phyloP scores from a whole-genome alignment of 2,113 vertebrate genomes.

The Grallaria varia region DNA sequence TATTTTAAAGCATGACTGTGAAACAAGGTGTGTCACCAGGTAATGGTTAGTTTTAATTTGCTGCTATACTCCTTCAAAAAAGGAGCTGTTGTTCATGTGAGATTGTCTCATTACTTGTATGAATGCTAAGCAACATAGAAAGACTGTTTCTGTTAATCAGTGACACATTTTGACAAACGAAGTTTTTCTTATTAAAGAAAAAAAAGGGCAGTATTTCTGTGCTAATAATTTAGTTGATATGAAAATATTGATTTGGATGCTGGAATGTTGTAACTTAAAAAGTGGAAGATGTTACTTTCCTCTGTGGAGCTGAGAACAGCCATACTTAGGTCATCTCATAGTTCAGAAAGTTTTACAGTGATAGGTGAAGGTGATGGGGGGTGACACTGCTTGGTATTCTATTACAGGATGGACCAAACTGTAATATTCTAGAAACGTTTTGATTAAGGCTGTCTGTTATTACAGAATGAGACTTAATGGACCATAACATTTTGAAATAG shows the following conservation, averaged over 20 bases:
- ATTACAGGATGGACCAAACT: neutral
- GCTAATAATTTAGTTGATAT: neutral
- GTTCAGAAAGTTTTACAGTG: neutral
- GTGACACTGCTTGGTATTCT: neutral
- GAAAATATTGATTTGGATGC: neutral
- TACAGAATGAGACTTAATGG: neutral
- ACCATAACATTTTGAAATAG: neutral
- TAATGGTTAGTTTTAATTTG: neutral
- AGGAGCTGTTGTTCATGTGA: neutral
- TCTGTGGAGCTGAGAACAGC: accelerated
- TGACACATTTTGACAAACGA: neutral
- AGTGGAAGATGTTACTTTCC: neutral
- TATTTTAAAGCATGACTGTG: neutral
- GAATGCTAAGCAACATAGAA: neutral
- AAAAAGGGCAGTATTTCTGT: neutral
- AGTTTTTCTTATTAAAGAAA: neutral
- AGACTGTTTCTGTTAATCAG: neutral
- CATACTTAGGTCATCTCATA: neutral
- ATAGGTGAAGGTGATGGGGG: neutral
- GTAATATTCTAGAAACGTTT: neutral
- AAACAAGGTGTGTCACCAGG: neutral
- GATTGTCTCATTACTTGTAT: neutral
- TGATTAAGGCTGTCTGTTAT: neutral
- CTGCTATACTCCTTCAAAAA: neutral
- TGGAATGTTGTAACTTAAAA: neutral